Base-by-base conservation (phyloP, 2,113 vertebrate species). In the Parotia lawesii region DNA sequence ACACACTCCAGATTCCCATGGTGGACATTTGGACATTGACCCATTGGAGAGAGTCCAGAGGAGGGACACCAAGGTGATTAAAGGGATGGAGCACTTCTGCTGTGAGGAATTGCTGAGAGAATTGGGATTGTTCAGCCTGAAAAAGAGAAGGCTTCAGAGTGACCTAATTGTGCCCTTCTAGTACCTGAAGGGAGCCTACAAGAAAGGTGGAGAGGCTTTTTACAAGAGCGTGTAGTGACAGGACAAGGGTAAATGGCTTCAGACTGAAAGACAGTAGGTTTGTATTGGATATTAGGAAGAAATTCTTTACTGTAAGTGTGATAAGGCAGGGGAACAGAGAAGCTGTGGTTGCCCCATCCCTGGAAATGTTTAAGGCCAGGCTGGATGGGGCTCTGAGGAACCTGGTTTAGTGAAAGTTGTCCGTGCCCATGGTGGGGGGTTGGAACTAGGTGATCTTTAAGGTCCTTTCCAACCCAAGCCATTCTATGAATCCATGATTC, bases 381-480 rank as follows among this genome's bases (percentile, higher is more conserved):
- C 15, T 47, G 70, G n/a, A 31, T 35, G 29, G 11, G 13, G 14
- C 5, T 67, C 24, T 74, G 33, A 60, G 20, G 45, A 35, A 29
- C 5, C 6, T 40, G 29, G 17, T 67, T 17, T 47, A 22, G 29
- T 35, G n/a, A 45, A 66, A 74, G 5, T 3, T 53, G 19, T 25
- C 11, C 3, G 9, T 74, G 24, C 2, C 14, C 11, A 47, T 27
- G 6, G 11, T 4, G 11, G n/a, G 16, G 13, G 4, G 5, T 6
- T 60, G 45, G 38, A 38, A 45, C 5, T 4, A 15, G 13, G 3
- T 31, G 14, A 31, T 45, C 28, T 67, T 53, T 67, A 31, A 35
- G 6, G 9, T 60, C 11, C 11, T 6, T 60, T 89, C 38, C 28
- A 53, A 61, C 38, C 2, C 11, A 28, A 60, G 13, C 19, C n/a